Conservation (phyloP, 2,113 vertebrate genomes). For the Herpetotheres cachinnans region DNA sequence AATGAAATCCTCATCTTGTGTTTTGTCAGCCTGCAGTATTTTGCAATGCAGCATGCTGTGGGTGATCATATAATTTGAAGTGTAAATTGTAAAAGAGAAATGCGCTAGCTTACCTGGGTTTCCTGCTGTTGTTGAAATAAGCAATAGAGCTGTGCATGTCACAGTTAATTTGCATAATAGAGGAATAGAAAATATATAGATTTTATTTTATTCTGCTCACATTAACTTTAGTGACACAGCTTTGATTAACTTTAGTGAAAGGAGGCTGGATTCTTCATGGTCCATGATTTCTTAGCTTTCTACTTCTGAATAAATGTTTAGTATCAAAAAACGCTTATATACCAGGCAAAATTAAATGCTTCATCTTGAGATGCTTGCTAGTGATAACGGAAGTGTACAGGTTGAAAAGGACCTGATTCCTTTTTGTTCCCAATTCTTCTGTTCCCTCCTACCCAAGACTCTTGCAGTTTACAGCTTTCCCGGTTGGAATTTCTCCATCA, state of each 20-base stretch:
- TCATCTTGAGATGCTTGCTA: background rate
- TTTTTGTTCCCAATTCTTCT: background rate
- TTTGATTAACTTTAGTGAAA: constrained; percentile 30
- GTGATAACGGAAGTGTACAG: background rate
- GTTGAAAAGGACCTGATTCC: background rate
- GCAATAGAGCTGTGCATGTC: constrained; percentile 9
- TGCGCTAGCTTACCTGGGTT: background rate
- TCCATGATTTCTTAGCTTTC: background rate
- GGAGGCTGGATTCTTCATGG: background rate
- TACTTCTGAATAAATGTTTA: background rate
- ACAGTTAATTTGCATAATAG: constrained; percentile 16
- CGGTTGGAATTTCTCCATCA: background rate
- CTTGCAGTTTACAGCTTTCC: background rate
- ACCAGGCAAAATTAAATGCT: background rate
- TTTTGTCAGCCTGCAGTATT: background rate
- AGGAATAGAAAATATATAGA: background rate
- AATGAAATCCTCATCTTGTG: background rate
- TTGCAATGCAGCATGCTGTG: background rate
- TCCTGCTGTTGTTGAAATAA: constrained; percentile 35
- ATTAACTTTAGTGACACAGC: background rate
- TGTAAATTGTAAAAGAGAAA: constrained; percentile 33
- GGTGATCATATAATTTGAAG: background rate
- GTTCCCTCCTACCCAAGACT: background rate
- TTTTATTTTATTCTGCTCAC: constrained; percentile 17
- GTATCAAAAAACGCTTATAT: background rate